A percentile compares a stretch with the other conserved stretches of the same genome.
Conservation (phyloP, 2,797 vertebrate genomes). For the Pteropus rufus region DNA sequence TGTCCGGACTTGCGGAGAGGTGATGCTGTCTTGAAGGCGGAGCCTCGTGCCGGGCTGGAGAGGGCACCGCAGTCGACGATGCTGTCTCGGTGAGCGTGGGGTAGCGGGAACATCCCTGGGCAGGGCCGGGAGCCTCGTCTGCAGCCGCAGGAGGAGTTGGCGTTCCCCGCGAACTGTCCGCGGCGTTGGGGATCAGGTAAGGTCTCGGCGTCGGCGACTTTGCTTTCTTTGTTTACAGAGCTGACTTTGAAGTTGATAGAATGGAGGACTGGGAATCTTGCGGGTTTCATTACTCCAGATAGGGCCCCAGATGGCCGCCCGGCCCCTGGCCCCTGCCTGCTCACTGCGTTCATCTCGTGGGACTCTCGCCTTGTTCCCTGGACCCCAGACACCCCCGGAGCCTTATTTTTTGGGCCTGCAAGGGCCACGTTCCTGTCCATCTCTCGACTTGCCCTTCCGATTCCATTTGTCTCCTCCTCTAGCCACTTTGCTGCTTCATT, state of each 20-base stretch:
- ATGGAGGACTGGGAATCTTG: background rate
- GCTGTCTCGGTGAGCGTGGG: background rate
- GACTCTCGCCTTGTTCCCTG: background rate
- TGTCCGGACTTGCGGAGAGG: background rate
- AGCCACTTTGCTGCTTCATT: background rate
- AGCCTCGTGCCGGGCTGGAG: background rate
- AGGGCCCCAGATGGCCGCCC: background rate
- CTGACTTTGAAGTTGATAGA: slow-evolving; percentile 8
- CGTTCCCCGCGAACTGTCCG: background rate
- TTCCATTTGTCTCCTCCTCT: background rate
- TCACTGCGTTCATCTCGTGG: rapidly evolving
- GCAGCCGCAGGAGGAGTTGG: background rate
- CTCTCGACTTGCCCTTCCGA: background rate
- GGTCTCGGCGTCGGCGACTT: background rate
- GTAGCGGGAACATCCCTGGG: background rate
- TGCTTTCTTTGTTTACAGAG: slow-evolving; percentile 10
- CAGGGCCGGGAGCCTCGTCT: background rate
- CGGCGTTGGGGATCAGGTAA: background rate
- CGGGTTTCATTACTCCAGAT: background rate
- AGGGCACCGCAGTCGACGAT: rapidly evolving
- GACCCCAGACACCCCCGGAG: background rate
- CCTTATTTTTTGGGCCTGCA: background rate
- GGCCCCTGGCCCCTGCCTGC: background rate
- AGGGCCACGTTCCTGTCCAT: background rate
- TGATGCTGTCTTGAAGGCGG: background rate